phyloP scores from a whole-genome alignment of 2,113 vertebrate genomes.

The Pelvicachromis taeniatus region DNA sequence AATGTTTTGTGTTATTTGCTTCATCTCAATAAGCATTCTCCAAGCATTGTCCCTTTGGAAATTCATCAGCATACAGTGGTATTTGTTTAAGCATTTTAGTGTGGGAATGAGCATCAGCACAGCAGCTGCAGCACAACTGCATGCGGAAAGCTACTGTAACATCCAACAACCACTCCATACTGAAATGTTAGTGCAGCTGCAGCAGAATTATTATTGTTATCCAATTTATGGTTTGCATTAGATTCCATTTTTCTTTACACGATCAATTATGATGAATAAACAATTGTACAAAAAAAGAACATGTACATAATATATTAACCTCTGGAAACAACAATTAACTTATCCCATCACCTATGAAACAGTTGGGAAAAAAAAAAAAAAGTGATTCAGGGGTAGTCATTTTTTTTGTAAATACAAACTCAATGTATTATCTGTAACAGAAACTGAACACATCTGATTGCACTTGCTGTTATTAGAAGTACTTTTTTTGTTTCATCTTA shows the following conservation, averaged over 20 bases:
- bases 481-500: constrained; percentile 39
- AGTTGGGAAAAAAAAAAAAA: constrained; percentile 18
- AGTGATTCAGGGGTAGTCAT: neutral
- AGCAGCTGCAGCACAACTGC: constrained; percentile 26
- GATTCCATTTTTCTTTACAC: constrained; percentile 23
- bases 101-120: constrained; percentile 1
- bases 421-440: constrained; percentile 53
- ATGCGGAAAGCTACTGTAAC: constrained; percentile 6
- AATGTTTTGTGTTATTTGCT: constrained; percentile 1
- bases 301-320: constrained; percentile 62
- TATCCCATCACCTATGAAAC: constrained; percentile 28
- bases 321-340: constrained; percentile 58
- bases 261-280: constrained; percentile 33
- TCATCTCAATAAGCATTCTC: neutral
- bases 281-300: constrained; percentile 52
- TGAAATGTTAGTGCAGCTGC: neutral
- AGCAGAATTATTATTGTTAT: neutral
- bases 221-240: neutral
- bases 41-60: constrained; percentile 45
- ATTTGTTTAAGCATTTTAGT: neutral
- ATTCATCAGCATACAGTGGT: constrained; percentile 5
- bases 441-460: constrained; percentile 37
- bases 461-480: constrained; percentile 40
- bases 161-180: neutral
- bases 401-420: constrained; percentile 43